Evolutionary conservation across 2,888 invertebrate species (phyloP), one percentile per base, ranked within the genome.

Genomic region (Myopa testacea): DNA sequence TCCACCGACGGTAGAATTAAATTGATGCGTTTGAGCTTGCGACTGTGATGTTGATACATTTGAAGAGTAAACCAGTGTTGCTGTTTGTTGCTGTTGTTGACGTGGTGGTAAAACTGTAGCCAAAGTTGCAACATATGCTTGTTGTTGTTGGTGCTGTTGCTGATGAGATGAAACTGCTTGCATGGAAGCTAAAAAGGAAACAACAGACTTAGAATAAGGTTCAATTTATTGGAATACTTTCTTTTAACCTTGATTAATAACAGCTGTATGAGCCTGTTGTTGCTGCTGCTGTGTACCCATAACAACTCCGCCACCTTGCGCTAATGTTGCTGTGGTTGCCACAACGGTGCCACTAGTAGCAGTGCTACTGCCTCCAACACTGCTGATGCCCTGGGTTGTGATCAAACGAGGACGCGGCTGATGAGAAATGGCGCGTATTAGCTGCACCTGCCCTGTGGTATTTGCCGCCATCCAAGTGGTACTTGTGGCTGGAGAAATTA

Each of bases 31-130:
- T 14, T 65, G 65, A 3, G 83, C 80, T 37, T 85, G 82, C 0
- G 84, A 81, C 79, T 85, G 86, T 16, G 84, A 81, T 6, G 82
- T 79, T 0, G 85, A 84, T 0, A 88, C 87, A 80, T 88, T 89
- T 0, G 88, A 87, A 4, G 87, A 87, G 78, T 89, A 90, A 5
- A 90, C 89, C 0, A 90, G 84, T 0, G 89, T 89, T 10, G 90
- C 89, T 19, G 86, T 84, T 82, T 87, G 88, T 75, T 87, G 88
- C 65, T 65, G 65, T 34, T 65, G 65, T 16, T 65, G 65, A 26
- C 65, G 65, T 38, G 88, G 88, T 26, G 89, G 89, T 71, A 89
- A 55, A 1, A 90, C 89, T 0, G 89, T 87, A 4, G 86, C 85
- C 62, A 86, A 76, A 4, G 86, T 85, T 3, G 90, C 88, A n/a